phyloP scores from a whole-genome alignment of 2,113 vertebrate species.

The Lamprotornis superbus region DNA sequence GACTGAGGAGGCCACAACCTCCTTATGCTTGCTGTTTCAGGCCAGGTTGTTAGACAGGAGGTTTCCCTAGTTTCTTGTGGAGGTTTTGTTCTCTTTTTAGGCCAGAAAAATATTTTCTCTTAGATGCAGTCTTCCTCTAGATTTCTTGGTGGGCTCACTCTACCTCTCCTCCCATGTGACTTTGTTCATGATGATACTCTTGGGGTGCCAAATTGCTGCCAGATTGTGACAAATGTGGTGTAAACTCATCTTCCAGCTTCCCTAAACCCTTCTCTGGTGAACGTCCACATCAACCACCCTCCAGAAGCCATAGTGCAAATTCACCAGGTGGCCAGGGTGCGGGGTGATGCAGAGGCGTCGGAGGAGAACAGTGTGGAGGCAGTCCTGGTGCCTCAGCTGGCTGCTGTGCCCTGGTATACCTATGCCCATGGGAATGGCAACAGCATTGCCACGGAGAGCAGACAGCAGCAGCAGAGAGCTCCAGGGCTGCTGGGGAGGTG shows the following conservation, averaged over 20 bases:
- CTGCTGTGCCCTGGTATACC: conserved; percentile 18
- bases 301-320: conserved; percentile 91
- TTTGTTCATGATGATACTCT: not conserved
- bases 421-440: conserved; percentile 50
- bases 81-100: not conserved
- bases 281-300: conserved; percentile 90
- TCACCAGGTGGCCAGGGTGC: conserved; percentile 91
- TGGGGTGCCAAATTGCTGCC: not conserved
- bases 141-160: not conserved
- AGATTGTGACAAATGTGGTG: not conserved
- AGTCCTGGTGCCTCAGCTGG: conserved; percentile 73
- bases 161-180: not conserved
- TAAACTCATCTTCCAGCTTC: conserved; percentile 70
- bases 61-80: not conserved
- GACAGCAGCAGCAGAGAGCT: conserved; percentile 49
- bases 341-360: conserved; percentile 23
- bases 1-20: not conserved
- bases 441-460: conserved; percentile 37
- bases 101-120: not conserved
- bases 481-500: conserved; percentile 82
- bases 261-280: conserved; percentile 83
- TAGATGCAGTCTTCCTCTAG: not conserved
- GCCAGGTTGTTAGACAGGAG: not conserved
- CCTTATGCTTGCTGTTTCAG: not conserved
- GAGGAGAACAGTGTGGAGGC: conserved; percentile 78